A percentile compares a stretch with the other conserved stretches of the same genome.
Conservation (phyloP, 2,113 vertebrate genomes). For the Gavialis gangeticus region DNA sequence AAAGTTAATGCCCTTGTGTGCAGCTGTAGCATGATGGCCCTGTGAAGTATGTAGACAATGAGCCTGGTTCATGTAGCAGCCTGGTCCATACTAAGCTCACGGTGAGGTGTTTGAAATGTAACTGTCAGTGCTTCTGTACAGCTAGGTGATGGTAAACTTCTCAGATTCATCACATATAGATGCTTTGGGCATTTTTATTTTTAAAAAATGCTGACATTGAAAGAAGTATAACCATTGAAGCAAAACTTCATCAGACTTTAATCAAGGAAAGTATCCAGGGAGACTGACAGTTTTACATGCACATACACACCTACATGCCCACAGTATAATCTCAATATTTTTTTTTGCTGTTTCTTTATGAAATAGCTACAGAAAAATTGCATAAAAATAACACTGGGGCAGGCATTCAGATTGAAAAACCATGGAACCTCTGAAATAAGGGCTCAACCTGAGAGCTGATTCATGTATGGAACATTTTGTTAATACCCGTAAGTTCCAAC, state of each 20-base stretch:
- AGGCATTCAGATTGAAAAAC: conserved; percentile 1
- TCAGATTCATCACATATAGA: conserved; percentile 1
- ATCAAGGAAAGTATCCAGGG: not conserved
- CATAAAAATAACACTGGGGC: not conserved
- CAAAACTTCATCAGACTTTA: not conserved
- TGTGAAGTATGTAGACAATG: not conserved
- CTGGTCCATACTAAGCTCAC: not conserved
- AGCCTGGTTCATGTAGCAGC: not conserved
- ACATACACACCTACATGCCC: fast-evolving
- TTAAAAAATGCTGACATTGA: not conserved
- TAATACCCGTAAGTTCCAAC: conserved; percentile 33
- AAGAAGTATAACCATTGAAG: not conserved
- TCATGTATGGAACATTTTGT: conserved; percentile 7
- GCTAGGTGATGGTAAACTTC: not conserved
- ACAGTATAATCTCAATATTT: not conserved
- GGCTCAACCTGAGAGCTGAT: conserved; percentile 36
- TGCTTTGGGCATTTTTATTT: not conserved
- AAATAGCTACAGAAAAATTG: not conserved
- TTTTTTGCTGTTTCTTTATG: not conserved
- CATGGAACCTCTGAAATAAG: conserved; percentile 2
- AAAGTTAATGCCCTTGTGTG: not conserved
- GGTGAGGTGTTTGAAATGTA: fast-evolving
- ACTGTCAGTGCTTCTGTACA: not conserved
- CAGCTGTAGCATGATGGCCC: not conserved
- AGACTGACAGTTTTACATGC: not conserved